Evolutionary conservation across 2,888 invertebrate species (phyloP).

Genomic region (Rutpela maculata): DNA sequence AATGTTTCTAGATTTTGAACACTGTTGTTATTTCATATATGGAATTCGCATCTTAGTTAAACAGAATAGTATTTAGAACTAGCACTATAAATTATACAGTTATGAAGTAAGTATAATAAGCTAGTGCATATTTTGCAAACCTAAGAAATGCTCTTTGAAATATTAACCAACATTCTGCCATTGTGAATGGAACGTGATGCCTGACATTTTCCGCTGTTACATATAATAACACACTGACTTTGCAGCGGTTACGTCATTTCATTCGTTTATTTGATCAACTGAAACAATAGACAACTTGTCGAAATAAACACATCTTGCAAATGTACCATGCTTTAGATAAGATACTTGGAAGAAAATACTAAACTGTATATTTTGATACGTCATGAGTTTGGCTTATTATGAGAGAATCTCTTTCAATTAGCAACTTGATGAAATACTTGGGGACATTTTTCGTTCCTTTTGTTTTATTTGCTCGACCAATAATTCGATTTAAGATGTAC

Average conservation of each 20-base stretch:
- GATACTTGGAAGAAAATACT: too few relatives aligned
- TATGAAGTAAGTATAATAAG: background rate
- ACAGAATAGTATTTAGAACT: background rate
- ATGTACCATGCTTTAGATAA: too few relatives aligned
- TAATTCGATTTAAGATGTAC: too few relatives aligned
- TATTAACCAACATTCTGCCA: conserved; percentile 3
- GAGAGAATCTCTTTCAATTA: too few relatives aligned
- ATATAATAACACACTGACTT: conserved; percentile 8
- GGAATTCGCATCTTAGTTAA: background rate
- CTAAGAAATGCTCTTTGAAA: conserved; percentile 9
- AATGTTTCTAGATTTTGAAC: too few relatives aligned
- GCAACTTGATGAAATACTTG: too few relatives aligned
- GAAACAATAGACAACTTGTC: conserved; percentile 15
- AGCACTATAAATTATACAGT: background rate
- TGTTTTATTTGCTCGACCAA: too few relatives aligned
- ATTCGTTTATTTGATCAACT: conserved; percentile 8
- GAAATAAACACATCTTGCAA: background rate
- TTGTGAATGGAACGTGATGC: conserved; percentile 32
- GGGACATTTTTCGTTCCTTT: too few relatives aligned
- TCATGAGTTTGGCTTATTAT: too few relatives aligned
- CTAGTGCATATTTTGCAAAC: background rate
- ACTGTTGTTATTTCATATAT: background rate
- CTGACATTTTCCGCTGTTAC: conserved; percentile 28
- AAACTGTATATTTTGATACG: too few relatives aligned
- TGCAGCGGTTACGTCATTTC: conserved; percentile 13